Conservation (phyloP, 2,113 vertebrate species). For the Onychorhynchus coronatus region DNA sequence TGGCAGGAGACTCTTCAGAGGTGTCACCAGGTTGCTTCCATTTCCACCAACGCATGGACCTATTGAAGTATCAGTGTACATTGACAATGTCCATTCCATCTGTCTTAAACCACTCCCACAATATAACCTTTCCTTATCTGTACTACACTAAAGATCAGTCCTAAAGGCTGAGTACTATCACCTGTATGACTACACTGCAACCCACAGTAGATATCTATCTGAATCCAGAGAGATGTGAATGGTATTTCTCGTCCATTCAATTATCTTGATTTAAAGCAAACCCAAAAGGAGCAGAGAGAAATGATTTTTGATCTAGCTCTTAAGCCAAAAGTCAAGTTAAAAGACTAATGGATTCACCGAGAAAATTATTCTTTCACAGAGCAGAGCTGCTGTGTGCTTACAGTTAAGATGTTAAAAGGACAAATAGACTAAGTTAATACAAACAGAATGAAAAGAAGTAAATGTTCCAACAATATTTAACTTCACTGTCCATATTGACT, state of each 20-base stretch:
- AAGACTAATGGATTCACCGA: background rate
- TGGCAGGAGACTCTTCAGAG: background rate
- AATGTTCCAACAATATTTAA: background rate
- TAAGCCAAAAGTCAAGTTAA: background rate
- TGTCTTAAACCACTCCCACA: background rate
- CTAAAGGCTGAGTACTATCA: background rate
- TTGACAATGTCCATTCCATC: background rate
- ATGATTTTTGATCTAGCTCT: background rate
- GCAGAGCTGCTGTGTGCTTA: background rate
- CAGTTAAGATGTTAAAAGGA: background rate
- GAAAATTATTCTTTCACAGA: background rate
- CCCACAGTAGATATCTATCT: background rate
- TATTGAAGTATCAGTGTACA: background rate
- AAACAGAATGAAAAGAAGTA: background rate
- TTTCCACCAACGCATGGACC: background rate
- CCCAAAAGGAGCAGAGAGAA: rapidly evolving
- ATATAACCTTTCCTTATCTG: background rate
- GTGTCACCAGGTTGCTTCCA: background rate
- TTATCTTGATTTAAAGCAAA: background rate
- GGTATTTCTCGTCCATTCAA: background rate
- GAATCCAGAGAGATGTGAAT: background rate
- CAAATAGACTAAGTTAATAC: background rate
- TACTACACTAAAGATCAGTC: background rate
- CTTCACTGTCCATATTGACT: background rate
- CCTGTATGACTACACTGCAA: background rate